A percentile compares a stretch with the other conserved stretches of the same genome.
Conservation (phyloP, 2,797 vertebrate genomes). For the Rhynchonycteris naso region DNA sequence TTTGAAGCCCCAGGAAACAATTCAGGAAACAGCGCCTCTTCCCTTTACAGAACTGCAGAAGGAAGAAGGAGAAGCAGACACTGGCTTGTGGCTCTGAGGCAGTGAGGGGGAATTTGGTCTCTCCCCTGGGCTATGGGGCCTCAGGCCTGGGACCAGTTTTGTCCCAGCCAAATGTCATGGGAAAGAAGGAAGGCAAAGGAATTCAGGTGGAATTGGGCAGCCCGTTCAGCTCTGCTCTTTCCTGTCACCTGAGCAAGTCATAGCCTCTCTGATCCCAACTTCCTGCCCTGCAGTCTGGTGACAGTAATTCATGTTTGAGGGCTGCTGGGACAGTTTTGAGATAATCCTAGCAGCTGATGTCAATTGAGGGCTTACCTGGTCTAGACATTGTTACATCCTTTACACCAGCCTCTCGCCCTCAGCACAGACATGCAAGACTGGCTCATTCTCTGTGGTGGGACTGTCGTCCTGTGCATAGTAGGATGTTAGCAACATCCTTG, state of each 20-base stretch:
- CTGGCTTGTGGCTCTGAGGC: neutral
- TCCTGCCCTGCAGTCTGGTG: neutral
- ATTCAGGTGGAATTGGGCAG: neutral
- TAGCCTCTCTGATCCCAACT: neutral
- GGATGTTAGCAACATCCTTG: neutral
- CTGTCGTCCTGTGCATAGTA: neutral
- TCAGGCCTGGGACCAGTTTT: neutral
- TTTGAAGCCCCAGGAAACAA: neutral
- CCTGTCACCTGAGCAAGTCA: neutral
- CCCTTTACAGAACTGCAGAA: too few species aligned
- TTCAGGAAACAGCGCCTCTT: rapidly evolving
- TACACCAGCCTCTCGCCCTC: neutral
- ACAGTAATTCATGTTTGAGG: rapidly evolving
- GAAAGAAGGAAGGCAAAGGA: neutral
- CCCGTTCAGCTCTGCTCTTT: neutral
- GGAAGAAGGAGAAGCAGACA: neutral
- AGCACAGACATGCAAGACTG: neutral
- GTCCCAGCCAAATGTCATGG: too few species aligned
- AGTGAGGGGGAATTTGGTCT: rapidly evolving
- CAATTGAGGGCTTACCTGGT: neutral
- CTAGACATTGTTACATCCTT: rapidly evolving
- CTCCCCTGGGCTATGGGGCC: neutral
- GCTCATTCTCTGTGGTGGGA: neutral
- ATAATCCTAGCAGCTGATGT: rapidly evolving
- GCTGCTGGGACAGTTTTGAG: neutral